Base-by-base conservation (phyloP, 30 jellyfish, hydroid and myxozoan genomes). In the Aurelia coerulea region DNA sequence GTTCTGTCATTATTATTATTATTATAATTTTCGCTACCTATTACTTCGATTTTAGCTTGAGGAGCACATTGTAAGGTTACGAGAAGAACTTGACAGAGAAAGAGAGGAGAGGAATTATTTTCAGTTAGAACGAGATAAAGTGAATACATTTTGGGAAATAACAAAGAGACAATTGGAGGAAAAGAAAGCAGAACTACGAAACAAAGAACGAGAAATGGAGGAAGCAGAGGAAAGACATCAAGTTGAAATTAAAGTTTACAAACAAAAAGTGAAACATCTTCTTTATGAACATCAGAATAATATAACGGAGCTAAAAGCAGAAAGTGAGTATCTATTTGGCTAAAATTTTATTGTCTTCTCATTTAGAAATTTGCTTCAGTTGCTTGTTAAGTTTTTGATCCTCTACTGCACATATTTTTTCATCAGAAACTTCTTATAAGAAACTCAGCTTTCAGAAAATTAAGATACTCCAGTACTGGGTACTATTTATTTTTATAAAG, bases 161-260 rank as follows among this genome's bases (percentile, higher is more conserved):
- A 94, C 99, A 17, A 94, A 94, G 54, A 68, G 99, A 34, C 99
- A 94, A 51, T 59, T 83, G 12, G 99, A 94, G 50, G 99, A 94
- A 37, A 68, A 83, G 68, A 94, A 94, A 66, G 97, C 97, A 17
- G 99, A 94, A 51, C 51, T 89, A 52, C 60, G 99, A 39, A 94
- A 94, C 50, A 94, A 94, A 63, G 99, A 94, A 84, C 78, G 99
- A 65, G 99, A 94, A 80, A 86, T 84, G 95, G 99, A 94, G 72
- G 99, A 94, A 51, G 96, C 97, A 10, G 99, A 94, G 65, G 99
- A 94, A 65, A 76, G 99, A 49, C 99, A 94, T 74, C 99, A 94
- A 88, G 99, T 94, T 29, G 99, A 94, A 89, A 94, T 94, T 19
- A 94, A 94, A 84, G 99, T 94, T 59, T 94, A 87, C 76, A 94